These are phyloP conservation scores for Merodon equestris DNA, from an alignment of 2,888 invertebrate genomes.

Conservation along the genomic window DNA sequence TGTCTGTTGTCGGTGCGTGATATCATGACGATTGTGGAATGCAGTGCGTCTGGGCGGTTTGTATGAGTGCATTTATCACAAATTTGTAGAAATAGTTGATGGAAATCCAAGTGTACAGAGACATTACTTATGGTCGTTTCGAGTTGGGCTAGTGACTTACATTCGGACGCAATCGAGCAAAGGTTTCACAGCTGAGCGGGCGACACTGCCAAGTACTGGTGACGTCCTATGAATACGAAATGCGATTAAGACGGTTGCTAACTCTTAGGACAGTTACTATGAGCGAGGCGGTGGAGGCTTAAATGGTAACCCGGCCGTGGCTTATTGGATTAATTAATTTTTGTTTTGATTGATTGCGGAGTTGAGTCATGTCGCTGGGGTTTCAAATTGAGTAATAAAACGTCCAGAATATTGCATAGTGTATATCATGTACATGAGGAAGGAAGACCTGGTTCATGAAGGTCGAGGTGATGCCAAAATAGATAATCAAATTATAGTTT, in stretches of 20 bases:
- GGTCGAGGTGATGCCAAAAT: conserved; percentile 30
- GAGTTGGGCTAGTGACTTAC: conserved; percentile 42
- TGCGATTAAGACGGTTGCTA: conserved; percentile 30
- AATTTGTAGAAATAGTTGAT: conserved; percentile 51
- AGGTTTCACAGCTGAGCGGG: neutral
- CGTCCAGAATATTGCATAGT: conserved; percentile 31
- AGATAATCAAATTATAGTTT: neutral
- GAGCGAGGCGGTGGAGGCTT: conserved; percentile 12
- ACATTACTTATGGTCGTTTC: no score
- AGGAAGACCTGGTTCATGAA: neutral
- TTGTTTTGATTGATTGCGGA: conserved; percentile 45
- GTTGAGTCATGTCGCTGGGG: conserved; percentile 20
- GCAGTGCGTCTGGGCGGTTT: neutral
- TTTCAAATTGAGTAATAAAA: conserved; percentile 21
- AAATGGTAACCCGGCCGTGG: conserved; percentile 40
- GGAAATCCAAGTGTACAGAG: conserved; percentile 41
- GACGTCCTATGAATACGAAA: conserved; percentile 54
- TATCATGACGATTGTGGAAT: conserved; percentile 3
- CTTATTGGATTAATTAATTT: conserved; percentile 45
- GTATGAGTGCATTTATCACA: conserved; percentile 9
- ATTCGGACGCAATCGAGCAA: conserved; percentile 17
- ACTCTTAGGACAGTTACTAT: no score
- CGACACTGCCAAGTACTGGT: conserved; percentile 38
- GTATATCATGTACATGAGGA: neutral
- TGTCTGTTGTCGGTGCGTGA: neutral